These are phyloP conservation scores for Periparus ater DNA, from an alignment of 2,797 vertebrate species.

Conservation along the genomic window DNA sequence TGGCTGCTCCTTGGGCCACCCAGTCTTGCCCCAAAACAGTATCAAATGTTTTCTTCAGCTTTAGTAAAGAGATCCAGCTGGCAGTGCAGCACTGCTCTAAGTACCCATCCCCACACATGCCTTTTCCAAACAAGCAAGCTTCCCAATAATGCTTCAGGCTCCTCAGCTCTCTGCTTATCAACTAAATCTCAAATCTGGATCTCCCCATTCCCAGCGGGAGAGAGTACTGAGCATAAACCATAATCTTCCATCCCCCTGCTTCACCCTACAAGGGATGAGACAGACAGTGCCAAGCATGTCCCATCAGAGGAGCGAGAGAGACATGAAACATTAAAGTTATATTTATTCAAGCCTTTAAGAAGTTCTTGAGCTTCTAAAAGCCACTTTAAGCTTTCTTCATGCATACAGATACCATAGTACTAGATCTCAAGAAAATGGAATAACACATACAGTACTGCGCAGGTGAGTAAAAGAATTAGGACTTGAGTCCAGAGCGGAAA, in stretches of 20 bases:
- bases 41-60: background rate
- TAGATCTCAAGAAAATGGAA: background rate
- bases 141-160: background rate
- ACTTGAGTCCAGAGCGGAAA: background rate
- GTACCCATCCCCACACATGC: fast-evolving
- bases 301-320: background rate
- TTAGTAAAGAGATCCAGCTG: background rate
- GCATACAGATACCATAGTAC: background rate
- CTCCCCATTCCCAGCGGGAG: background rate
- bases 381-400: background rate
- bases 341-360: background rate
- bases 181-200: background rate
- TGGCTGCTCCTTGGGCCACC: background rate
- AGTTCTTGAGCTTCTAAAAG: background rate
- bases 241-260: background rate
- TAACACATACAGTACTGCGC: background rate
- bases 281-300: background rate
- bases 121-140: background rate
- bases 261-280: background rate
- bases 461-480: background rate
- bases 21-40: background rate
- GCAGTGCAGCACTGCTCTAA: background rate
- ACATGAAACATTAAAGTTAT: background rate
- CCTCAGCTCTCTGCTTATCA: background rate
- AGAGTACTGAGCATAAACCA: background rate